These are phyloP conservation scores for Micrasema minimum DNA, from an alignment of 1,140 invertebrate species.

Conservation along the genomic window DNA sequence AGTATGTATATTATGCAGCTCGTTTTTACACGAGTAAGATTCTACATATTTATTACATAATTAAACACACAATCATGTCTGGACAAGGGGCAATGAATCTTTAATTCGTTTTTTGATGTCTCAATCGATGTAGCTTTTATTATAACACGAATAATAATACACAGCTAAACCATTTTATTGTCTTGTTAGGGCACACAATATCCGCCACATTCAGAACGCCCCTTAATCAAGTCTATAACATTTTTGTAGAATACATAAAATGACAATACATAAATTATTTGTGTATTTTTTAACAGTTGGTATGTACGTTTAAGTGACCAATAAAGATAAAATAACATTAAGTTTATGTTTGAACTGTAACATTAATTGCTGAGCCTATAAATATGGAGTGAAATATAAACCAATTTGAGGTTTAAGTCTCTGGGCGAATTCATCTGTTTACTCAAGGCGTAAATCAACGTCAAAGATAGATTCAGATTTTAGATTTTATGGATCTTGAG, in stretches of 20 bases:
- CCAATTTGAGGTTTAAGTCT: slow-evolving; percentile 31
- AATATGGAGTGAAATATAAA: slow-evolving; percentile 46
- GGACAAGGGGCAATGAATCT: too few species aligned
- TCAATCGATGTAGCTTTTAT: too few species aligned
- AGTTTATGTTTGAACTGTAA: slow-evolving; percentile 42
- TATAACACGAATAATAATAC: too few species aligned
- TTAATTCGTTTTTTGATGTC: too few species aligned
- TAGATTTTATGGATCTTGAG: slow-evolving; percentile 37
- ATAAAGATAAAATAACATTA: slow-evolving; percentile 44
- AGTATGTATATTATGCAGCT: too few species aligned
- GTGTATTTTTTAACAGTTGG: slow-evolving; percentile 6
- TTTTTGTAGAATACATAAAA: slow-evolving; percentile 7
- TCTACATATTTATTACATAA: too few species aligned
- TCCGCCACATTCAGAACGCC: too few species aligned
- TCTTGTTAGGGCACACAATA: too few species aligned
- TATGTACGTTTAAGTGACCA: slow-evolving; percentile 19
- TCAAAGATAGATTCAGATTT: slow-evolving; percentile 40
- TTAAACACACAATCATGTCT: too few species aligned
- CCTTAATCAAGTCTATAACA: too few species aligned
- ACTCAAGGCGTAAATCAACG: slow-evolving; percentile 44
- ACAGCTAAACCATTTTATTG: too few species aligned
- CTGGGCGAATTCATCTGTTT: slow-evolving; percentile 39
- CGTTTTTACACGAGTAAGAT: too few species aligned
- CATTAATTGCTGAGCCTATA: slow-evolving; percentile 42
- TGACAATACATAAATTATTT: background rate